Evolutionary conservation across 2,888 invertebrate species (phyloP).

Genomic region (Machimus rusticus): DNA sequence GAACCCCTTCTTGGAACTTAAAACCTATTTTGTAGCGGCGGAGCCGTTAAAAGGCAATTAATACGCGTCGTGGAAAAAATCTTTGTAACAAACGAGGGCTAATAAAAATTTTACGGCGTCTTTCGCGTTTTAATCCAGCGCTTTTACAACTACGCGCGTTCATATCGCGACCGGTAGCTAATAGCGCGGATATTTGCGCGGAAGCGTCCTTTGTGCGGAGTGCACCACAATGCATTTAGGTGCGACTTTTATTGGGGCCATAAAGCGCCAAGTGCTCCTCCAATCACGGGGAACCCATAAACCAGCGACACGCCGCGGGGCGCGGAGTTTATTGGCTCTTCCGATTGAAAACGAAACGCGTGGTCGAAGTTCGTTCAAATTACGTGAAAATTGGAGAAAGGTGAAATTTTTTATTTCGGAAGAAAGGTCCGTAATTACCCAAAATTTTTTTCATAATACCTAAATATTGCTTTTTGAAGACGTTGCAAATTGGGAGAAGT

Average conservation of each 20-base stretch:
- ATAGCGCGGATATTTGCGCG: neutral
- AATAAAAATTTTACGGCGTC: neutral
- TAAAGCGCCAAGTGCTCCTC: slow-evolving; percentile 1
- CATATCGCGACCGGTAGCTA: slow-evolving; percentile 10
- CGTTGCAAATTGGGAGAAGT: neutral
- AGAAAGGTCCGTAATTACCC: neutral
- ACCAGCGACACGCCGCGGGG: neutral
- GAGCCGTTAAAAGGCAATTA: neutral
- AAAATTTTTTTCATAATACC: neutral
- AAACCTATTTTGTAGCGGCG: neutral
- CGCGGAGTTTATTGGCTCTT: slow-evolving; percentile 5
- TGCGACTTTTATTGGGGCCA: slow-evolving; percentile 23
- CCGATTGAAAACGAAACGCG: neutral
- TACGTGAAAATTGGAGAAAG: slow-evolving; percentile 23
- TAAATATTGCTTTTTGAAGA: neutral
- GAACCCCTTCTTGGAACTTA: neutral
- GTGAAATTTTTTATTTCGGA: neutral
- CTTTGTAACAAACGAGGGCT: neutral
- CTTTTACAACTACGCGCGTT: neutral
- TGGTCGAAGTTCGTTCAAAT: neutral
- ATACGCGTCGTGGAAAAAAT: neutral
- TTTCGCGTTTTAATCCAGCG: neutral
- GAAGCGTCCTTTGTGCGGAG: neutral
- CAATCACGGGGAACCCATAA: neutral
- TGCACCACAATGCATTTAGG: slow-evolving; percentile 24